Percentiles rank a stretch among this genome's conserved stretches.
Conservation (phyloP, 2,797 vertebrate species). For the Gadopsis marmoratus region DNA sequence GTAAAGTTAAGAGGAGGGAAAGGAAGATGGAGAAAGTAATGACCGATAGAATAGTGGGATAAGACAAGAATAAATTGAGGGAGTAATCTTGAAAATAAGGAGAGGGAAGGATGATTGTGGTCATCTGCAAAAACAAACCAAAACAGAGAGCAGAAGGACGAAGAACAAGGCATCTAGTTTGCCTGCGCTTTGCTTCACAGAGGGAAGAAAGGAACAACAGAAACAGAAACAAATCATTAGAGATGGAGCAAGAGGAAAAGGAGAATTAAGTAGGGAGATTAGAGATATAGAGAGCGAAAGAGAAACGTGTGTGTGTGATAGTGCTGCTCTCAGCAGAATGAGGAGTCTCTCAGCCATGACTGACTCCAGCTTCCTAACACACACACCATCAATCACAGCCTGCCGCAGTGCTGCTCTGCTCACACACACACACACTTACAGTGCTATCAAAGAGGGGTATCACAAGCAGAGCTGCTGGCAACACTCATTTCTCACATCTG, state of each 20-base stretch:
- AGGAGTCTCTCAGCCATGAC: slow-evolving; percentile 86
- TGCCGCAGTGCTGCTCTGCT: slow-evolving; percentile 83
- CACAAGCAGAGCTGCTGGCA: slow-evolving; percentile 58
- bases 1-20: neutral
- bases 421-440: slow-evolving; percentile 53
- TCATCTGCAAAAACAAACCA: slow-evolving; percentile 15
- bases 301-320: slow-evolving; percentile 47
- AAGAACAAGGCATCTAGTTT: neutral
- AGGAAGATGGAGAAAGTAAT: neutral
- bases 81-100: neutral
- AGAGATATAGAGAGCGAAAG: slow-evolving; percentile 24
- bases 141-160: neutral
- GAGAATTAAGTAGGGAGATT: slow-evolving; percentile 23
- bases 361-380: slow-evolving; percentile 84
- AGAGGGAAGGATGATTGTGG: neutral
- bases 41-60: neutral
- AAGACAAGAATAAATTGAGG: neutral
- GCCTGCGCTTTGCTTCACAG: neutral
- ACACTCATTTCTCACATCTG: slow-evolving; percentile 51
- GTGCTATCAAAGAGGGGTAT: slow-evolving; percentile 71
- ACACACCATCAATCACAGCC: slow-evolving; percentile 87
- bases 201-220: neutral
- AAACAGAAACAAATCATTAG: slow-evolving; percentile 45
- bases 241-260: slow-evolving; percentile 17
- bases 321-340: slow-evolving; percentile 86